These are phyloP conservation scores for Lanistes nyassanus DNA, from an alignment of 1,140 invertebrate species.

Conservation along the genomic window DNA sequence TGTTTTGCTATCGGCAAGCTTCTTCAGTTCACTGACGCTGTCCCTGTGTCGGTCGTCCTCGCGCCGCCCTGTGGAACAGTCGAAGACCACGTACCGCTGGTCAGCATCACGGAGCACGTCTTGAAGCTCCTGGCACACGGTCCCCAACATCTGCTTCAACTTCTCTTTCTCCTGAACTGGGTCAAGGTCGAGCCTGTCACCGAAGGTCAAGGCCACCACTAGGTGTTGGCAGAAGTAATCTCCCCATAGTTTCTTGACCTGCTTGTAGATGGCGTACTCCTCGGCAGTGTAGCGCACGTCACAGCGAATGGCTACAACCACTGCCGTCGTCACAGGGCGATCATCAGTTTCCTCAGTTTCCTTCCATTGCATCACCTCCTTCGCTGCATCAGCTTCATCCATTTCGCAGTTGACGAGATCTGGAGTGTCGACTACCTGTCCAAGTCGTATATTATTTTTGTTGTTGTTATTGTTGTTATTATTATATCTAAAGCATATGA, in stretches of 20 bases:
- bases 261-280: slow-evolving; percentile 17
- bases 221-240: not conserved
- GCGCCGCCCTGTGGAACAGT: not conserved
- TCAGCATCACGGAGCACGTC: not conserved
- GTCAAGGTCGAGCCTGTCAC: not conserved
- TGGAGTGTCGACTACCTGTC: not conserved
- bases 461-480: too few species aligned
- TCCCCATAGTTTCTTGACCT: slow-evolving; percentile 13
- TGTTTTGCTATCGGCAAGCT: too few species aligned
- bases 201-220: slow-evolving; percentile 19
- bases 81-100: not conserved
- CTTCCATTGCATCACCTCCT: not conserved
- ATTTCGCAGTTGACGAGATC: not conserved
- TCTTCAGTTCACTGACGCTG: too few species aligned
- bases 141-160: not conserved
- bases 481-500: not conserved
- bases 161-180: not conserved
- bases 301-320: not conserved
- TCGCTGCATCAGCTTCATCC: not conserved
- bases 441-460: not conserved
- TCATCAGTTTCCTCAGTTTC: not conserved
- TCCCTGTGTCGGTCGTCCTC: too few species aligned
- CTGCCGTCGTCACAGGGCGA: too few species aligned
- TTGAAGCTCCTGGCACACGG: slow-evolving; percentile 10
- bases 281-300: slow-evolving; percentile 16